These are phyloP conservation scores for Equus quagga DNA, from an alignment of 2,113 vertebrate genomes.

Conservation along the genomic window DNA sequence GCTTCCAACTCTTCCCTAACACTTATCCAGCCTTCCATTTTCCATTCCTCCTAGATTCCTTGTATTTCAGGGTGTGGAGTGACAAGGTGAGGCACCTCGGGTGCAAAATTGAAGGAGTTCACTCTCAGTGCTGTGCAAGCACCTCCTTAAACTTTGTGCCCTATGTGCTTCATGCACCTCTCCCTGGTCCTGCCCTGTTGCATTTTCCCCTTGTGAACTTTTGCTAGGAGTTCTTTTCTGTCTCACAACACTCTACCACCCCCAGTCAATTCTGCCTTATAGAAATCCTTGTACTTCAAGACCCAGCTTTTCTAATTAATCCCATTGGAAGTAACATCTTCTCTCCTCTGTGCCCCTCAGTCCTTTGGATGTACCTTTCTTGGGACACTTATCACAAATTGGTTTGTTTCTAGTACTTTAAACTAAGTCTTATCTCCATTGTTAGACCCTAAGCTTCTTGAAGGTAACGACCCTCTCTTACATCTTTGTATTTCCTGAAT, in stretches of 20 bases:
- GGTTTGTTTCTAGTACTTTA: neutral
- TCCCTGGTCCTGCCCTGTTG: neutral
- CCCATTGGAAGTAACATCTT: neutral
- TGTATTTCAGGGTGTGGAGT: neutral
- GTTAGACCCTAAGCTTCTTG: neutral
- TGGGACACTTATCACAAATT: neutral
- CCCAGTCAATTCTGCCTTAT: neutral
- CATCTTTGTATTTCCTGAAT: neutral
- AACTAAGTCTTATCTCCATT: neutral
- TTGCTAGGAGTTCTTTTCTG: neutral
- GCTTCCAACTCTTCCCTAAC: neutral
- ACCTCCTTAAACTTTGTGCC: neutral
- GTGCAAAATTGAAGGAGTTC: neutral
- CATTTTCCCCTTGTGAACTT: neutral
- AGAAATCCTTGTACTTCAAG: neutral
- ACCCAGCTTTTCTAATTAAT: too few relatives aligned
- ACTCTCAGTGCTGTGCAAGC: neutral
- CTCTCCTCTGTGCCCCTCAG: neutral
- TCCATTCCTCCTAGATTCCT: neutral
- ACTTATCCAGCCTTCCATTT: neutral
- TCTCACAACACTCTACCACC: neutral
- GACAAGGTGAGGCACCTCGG: neutral
- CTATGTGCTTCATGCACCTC: rapidly evolving
- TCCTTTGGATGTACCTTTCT: neutral
- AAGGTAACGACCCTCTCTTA: neutral